These are phyloP conservation scores for Oxytorus armatus DNA, from an alignment of 2,888 invertebrate species.

Conservation along the genomic window DNA sequence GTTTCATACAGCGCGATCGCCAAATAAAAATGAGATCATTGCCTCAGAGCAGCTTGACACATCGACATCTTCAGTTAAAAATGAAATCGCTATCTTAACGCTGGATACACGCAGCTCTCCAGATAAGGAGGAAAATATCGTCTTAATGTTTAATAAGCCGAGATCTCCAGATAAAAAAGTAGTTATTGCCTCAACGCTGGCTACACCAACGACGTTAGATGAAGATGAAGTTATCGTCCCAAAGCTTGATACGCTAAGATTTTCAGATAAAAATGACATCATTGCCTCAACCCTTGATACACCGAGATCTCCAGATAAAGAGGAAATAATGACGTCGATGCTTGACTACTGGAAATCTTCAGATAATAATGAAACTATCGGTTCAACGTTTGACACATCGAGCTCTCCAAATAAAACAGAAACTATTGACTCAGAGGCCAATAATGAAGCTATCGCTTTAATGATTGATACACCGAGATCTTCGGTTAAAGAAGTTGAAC, in stretches of 20 bases:
- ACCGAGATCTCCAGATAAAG: background rate
- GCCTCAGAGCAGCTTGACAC: background rate
- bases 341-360: background rate
- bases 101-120: background rate
- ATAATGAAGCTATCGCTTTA: background rate
- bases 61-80: background rate
- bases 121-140: background rate
- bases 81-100: background rate
- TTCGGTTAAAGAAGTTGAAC: background rate
- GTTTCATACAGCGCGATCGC: too few relatives aligned
- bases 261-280: conserved; percentile 3
- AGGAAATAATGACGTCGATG: background rate
- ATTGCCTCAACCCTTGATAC: background rate
- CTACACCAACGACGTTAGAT: background rate
- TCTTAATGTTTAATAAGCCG: background rate
- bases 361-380: background rate
- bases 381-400: background rate
- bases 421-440: background rate
- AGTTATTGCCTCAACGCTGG: background rate
- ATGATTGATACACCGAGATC: background rate
- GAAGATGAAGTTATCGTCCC: background rate
- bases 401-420: background rate
- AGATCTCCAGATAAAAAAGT: background rate
- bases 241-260: background rate
- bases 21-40: background rate